phyloP scores from a whole-genome alignment of 2,888 invertebrate species.

The Athetis lepigone region DNA sequence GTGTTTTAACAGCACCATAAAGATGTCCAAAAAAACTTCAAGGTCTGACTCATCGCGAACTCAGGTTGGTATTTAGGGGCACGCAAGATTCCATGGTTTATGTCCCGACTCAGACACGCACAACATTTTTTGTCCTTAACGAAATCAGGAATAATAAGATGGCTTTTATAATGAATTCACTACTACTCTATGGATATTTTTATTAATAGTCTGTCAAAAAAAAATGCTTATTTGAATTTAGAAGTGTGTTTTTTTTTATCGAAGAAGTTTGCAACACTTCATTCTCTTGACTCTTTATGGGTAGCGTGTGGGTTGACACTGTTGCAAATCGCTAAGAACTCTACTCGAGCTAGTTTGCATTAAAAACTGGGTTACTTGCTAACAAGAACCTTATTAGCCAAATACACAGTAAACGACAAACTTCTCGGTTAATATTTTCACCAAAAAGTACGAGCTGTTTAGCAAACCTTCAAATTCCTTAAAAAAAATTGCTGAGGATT shows the following conservation, averaged over 20 bases:
- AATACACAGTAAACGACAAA: conserved; percentile 4
- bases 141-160: not conserved
- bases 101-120: conserved; percentile 46
- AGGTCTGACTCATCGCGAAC: conserved; percentile 51
- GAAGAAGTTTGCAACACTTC: conserved; percentile 24
- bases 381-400: conserved; percentile 32
- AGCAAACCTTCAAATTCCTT: conserved; percentile 7
- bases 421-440: not conserved
- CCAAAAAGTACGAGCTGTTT: conserved; percentile 3
- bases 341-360: conserved; percentile 23
- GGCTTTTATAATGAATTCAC: conserved; percentile 9
- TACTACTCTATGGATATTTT: not conserved
- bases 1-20: conserved; percentile 20
- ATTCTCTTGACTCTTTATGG: conserved; percentile 14
- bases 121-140: conserved; percentile 4
- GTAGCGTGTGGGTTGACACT: conserved; percentile 49
- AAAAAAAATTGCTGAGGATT: conserved; percentile 32
- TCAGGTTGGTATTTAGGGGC: conserved; percentile 46
- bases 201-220: conserved; percentile 2
- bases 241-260: conserved; percentile 3
- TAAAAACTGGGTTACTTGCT: conserved; percentile 46
- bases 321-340: conserved; percentile 43
- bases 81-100: conserved; percentile 32
- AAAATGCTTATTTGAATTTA: conserved; percentile 2
- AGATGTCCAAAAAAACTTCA: conserved; percentile 34